These are phyloP conservation scores for Philaethria dido DNA, from an alignment of 2,888 invertebrate species.

Conservation along the genomic window DNA sequence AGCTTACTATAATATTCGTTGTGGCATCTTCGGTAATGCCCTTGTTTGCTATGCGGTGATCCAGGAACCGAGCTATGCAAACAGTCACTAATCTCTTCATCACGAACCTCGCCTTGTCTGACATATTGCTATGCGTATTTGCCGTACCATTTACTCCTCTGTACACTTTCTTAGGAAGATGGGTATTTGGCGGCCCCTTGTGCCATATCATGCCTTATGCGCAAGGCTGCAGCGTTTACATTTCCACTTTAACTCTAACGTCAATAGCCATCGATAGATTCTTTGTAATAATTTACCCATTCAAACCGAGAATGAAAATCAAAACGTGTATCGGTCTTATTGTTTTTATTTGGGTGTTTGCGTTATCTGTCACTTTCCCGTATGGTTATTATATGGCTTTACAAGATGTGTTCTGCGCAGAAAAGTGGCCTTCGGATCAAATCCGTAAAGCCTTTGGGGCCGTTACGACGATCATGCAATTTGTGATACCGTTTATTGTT, in stretches of 20 bases:
- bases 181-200: slow-evolving; percentile 92
- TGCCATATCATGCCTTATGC: slow-evolving; percentile 95
- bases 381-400: slow-evolving; percentile 92
- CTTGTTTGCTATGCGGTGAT: slow-evolving; percentile 94
- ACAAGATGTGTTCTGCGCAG: slow-evolving; percentile 85
- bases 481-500: slow-evolving; percentile 92
- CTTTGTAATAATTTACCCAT: slow-evolving; percentile 95
- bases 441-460: slow-evolving; percentile 89
- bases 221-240: slow-evolving; percentile 94
- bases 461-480: slow-evolving; percentile 92
- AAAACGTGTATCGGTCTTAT: slow-evolving; percentile 90
- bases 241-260: slow-evolving; percentile 94
- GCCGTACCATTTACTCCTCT: slow-evolving; percentile 96
- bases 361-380: slow-evolving; percentile 91
- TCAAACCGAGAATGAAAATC: slow-evolving; percentile 91
- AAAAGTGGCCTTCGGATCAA: slow-evolving; percentile 91
- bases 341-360: slow-evolving; percentile 91
- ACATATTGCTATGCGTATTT: slow-evolving; percentile 92
- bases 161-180: slow-evolving; percentile 91
- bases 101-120: slow-evolving; percentile 94
- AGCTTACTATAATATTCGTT: slow-evolving; percentile 91
- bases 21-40: slow-evolving; percentile 93
- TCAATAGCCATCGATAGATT: slow-evolving; percentile 97
- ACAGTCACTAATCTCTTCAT: slow-evolving; percentile 97
- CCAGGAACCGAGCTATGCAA: slow-evolving; percentile 93